These are phyloP conservation scores for Cylloceria caligata DNA, from an alignment of 2,888 invertebrate species.

Conservation along the genomic window DNA sequence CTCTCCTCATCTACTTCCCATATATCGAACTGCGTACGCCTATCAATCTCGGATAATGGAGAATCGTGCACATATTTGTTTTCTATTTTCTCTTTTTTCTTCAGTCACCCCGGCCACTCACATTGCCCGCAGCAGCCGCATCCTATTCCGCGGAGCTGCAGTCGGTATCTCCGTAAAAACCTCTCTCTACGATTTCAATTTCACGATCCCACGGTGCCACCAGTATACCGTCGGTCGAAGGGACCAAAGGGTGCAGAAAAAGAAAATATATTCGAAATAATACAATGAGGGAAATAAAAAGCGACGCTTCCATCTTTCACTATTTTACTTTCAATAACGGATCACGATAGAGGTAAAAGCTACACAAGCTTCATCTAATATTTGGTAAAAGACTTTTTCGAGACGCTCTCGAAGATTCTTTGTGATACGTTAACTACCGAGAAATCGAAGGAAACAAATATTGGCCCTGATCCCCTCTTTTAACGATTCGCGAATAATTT, in stretches of 20 bases:
- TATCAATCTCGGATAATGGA: constrained; percentile 51
- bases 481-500: constrained; percentile 8
- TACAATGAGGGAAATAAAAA: constrained; percentile 24
- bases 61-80: constrained; percentile 39
- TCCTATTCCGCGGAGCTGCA: constrained; percentile 57
- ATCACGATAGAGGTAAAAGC: constrained; percentile 4
- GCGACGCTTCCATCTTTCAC: background rate
- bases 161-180: constrained; percentile 28
- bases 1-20: constrained; percentile 56
- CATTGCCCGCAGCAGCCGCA: constrained; percentile 56
- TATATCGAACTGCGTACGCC: constrained; percentile 52
- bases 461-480: background rate
- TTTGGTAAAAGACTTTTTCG: background rate
- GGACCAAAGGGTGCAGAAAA: constrained; percentile 16
- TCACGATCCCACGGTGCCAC: constrained; percentile 36
- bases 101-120: constrained; percentile 5
- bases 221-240: constrained; percentile 4
- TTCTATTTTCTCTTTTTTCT: constrained; percentile 19
- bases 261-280: constrained; percentile 31
- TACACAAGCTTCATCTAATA: background rate
- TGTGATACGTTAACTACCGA: constrained; percentile 13
- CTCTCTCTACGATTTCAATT: constrained; percentile 57
- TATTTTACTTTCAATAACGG: constrained; percentile 4
- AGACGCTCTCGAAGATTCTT: background rate
- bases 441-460: constrained; percentile 16